A percentile compares a stretch with the other conserved stretches of the same genome.
Evolutionary conservation across 2,888 invertebrate genomes (phyloP).

Genomic region (Diarsia mendica): DNA sequence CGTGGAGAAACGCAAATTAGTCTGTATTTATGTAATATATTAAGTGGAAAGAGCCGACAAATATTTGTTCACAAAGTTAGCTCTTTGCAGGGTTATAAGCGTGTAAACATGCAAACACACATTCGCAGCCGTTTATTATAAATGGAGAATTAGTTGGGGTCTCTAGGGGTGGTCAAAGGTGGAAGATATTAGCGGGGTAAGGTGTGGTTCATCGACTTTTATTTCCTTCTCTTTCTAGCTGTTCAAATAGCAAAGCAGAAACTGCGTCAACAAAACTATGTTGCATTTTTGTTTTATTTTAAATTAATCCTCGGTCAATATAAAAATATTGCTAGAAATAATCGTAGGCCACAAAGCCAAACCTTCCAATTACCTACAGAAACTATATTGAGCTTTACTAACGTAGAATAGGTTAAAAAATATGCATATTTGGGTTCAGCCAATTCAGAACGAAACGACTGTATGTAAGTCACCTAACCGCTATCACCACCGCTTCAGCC

Average conservation of each 20-base stretch:
- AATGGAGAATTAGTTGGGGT: constrained; percentile 78
- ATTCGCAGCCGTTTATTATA: constrained; percentile 75
- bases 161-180: constrained; percentile 48
- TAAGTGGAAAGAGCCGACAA: constrained; percentile 60
- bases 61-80: constrained; percentile 71
- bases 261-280: background rate
- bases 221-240: background rate
- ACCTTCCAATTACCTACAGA: background rate
- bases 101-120: constrained; percentile 70
- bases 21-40: constrained; percentile 57
- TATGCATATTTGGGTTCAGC: background rate
- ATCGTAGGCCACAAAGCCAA: background rate
- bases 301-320: too few species aligned
- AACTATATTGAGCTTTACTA: background rate
- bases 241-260: background rate
- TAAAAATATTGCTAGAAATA: background rate
- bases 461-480: background rate
- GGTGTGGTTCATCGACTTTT: background rate
- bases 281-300: background rate
- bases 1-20: constrained; percentile 45
- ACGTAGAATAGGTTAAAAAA: background rate
- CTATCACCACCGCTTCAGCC: constrained; percentile 18
- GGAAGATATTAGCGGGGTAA: constrained; percentile 23
- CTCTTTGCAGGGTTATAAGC: constrained; percentile 65
- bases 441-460: background rate